phyloP scores from a whole-genome alignment of 1,140 invertebrate genomes.

The Antheraea pernyi region DNA sequence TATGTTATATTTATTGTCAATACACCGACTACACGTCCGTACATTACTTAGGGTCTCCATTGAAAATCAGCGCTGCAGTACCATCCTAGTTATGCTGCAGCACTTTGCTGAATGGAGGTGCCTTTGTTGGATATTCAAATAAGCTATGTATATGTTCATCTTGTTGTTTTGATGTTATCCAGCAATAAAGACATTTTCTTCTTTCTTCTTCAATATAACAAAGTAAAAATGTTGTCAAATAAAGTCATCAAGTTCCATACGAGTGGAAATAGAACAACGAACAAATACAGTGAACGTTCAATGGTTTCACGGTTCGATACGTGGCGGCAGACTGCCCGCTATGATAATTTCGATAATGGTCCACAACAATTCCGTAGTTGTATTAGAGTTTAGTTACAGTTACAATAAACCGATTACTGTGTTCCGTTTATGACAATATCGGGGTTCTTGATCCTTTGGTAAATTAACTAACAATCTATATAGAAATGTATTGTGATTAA shows the following conservation, averaged over 20 bases:
- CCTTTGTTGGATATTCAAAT: too few species aligned
- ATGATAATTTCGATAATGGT: constrained; percentile 40
- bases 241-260: constrained; percentile 11
- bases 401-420: constrained; percentile 28
- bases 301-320: constrained; percentile 21
- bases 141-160: too few species aligned
- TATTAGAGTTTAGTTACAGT: constrained; percentile 28
- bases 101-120: too few species aligned
- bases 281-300: constrained; percentile 5
- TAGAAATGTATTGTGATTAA: too few species aligned
- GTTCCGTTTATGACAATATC: constrained; percentile 13
- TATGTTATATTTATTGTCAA: too few species aligned
- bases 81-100: too few species aligned
- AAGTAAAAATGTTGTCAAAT: background rate
- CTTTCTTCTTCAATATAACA: too few species aligned
- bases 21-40: too few species aligned
- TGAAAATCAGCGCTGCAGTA: too few species aligned
- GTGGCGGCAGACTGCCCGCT: constrained; percentile 27
- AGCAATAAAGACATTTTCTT: too few species aligned
- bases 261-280: constrained; percentile 12
- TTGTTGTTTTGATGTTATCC: too few species aligned
- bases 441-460: constrained; percentile 9
- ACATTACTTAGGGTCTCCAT: too few species aligned
- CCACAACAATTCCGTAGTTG: constrained; percentile 25
- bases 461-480: background rate